phyloP scores from a whole-genome alignment of 2,888 invertebrate species.

The Drosophila stalkeri region DNA sequence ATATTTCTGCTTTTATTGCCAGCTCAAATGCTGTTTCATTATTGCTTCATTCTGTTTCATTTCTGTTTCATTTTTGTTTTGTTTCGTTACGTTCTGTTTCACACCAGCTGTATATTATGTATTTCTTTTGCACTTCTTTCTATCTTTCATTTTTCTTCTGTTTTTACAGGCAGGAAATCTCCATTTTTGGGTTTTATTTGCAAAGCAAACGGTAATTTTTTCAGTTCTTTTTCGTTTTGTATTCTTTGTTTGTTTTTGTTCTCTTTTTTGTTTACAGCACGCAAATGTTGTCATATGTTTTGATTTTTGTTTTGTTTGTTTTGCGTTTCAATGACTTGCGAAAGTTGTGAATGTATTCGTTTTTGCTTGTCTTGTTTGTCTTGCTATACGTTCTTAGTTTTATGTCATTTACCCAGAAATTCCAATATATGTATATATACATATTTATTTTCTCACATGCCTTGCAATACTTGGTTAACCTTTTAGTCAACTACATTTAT shows the following conservation, averaged over 20 bases:
- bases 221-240: conserved; percentile 30
- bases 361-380: conserved; percentile 2
- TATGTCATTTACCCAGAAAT: conserved; percentile 2
- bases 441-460: not conserved
- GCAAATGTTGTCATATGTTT: conserved; percentile 7
- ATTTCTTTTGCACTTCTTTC: conserved; percentile 55
- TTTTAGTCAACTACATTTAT: conserved; percentile 16
- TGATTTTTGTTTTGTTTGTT: conserved; percentile 24
- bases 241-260: conserved; percentile 2
- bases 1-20: not conserved
- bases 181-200: conserved; percentile 85
- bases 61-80: conserved; percentile 24
- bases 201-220: conserved; percentile 84
- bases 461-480: not conserved
- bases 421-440: not conserved
- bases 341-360: conserved; percentile 32
- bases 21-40: conserved; percentile 8
- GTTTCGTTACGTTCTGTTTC: conserved; percentile 31
- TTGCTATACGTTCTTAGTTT: conserved; percentile 6
- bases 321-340: conserved; percentile 26
- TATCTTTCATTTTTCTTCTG: conserved; percentile 76
- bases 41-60: not conserved
- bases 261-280: conserved; percentile 16
- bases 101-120: conserved; percentile 28
- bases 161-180: conserved; percentile 84